phyloP scores from a whole-genome alignment of 2,113 vertebrate species.

The Pampusana beccarii region DNA sequence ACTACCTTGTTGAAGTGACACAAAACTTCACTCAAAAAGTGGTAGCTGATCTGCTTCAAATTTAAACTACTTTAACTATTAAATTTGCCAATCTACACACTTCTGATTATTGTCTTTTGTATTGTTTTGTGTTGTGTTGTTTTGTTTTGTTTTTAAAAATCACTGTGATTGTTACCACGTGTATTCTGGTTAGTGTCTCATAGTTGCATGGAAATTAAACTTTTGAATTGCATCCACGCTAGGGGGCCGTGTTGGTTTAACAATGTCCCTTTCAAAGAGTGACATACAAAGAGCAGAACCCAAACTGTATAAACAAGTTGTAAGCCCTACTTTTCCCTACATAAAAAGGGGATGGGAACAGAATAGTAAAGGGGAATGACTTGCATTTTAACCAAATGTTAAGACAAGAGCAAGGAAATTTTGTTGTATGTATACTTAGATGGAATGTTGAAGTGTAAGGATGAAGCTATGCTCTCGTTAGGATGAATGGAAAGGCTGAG shows the following conservation, averaged over 20 bases:
- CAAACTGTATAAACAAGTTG: not conserved
- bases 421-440: not conserved
- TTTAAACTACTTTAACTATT: not conserved
- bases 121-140: not conserved
- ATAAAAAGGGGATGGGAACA: not conserved
- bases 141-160: not conserved
- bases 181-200: not conserved
- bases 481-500: not conserved
- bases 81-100: not conserved
- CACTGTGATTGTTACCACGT: not conserved
- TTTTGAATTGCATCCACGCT: not conserved
- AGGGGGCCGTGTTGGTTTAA: constrained; percentile 48
- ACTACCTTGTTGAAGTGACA: not conserved
- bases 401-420: not conserved
- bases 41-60: not conserved
- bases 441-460: not conserved
- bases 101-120: not conserved
- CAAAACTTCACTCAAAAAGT: not conserved
- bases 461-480: not conserved
- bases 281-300: not conserved
- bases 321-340: not conserved
- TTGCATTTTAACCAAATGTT: not conserved
- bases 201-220: not conserved
- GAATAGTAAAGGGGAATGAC: not conserved
- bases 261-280: not conserved